Percentiles rank a stretch among this genome's conserved stretches.
Conservation (phyloP, 2,113 vertebrate species). For the Monarcha castaneiventris region DNA sequence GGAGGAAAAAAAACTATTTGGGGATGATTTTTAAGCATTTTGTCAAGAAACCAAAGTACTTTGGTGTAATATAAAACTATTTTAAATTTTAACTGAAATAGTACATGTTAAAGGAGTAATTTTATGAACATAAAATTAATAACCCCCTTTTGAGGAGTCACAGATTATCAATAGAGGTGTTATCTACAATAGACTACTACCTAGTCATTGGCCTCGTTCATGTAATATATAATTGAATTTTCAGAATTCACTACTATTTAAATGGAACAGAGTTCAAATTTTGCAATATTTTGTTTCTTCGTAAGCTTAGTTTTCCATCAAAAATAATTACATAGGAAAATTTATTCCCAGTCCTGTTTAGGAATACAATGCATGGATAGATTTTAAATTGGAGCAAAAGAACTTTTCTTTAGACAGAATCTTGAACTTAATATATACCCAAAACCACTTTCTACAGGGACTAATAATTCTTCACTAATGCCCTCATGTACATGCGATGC, state of each 20-base stretch:
- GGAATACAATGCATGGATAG: neutral
- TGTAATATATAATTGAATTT: neutral
- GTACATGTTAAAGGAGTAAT: neutral
- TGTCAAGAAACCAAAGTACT: neutral
- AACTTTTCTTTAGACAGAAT: neutral
- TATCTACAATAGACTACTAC: neutral
- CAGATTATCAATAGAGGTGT: neutral
- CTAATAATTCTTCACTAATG: slow-evolving; percentile 2
- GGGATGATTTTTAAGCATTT: neutral
- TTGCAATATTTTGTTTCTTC: neutral
- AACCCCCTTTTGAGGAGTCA: neutral
- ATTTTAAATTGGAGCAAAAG: neutral
- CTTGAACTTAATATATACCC: neutral
- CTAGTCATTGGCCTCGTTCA: neutral
- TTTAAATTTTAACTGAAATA: neutral
- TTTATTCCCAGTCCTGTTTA: neutral
- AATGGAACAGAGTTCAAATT: neutral
- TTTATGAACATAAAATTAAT: neutral
- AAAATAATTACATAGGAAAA: neutral
- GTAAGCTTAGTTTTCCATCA: neutral
- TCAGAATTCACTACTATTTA: neutral
- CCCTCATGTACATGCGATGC: neutral
- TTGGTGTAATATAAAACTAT: neutral
- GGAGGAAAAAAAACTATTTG: neutral
- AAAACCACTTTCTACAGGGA: neutral